These are phyloP conservation scores for Philopotamus ludificatus DNA, from an alignment of 1,140 invertebrate genomes.

Conservation along the genomic window DNA sequence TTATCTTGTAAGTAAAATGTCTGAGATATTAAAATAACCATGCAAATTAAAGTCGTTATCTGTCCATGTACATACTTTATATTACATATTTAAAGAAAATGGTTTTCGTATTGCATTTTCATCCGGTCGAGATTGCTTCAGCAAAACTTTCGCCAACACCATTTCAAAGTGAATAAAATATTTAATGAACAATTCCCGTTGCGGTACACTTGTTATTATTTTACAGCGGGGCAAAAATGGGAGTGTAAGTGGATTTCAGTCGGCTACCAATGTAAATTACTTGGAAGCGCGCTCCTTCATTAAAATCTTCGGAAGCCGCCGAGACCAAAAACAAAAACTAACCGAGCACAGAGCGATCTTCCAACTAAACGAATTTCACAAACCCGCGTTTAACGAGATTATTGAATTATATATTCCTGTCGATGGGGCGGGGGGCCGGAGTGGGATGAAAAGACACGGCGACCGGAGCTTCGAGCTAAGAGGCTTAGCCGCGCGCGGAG, in stretches of 20 bases:
- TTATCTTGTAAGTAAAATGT: too few relatives aligned
- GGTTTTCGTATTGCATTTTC: background rate
- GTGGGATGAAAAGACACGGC: too few relatives aligned
- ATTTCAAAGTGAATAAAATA: background rate
- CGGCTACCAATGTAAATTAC: too few relatives aligned
- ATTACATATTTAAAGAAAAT: too few relatives aligned
- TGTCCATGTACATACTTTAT: too few relatives aligned
- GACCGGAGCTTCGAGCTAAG: too few relatives aligned
- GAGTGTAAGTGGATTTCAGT: too few relatives aligned
- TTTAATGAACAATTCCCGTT: background rate
- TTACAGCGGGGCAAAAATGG: too few relatives aligned
- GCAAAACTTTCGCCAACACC: background rate
- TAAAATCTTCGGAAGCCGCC: background rate
- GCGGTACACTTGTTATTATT: background rate
- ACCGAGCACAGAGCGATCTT: background rate
- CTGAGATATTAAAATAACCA: too few relatives aligned
- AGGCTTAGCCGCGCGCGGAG: too few relatives aligned
- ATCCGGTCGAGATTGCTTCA: background rate
- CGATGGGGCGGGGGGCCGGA: background rate
- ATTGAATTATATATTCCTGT: slow-evolving; percentile 5
- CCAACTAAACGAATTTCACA: slow-evolving; percentile 3
- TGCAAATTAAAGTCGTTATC: too few relatives aligned
- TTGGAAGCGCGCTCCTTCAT: background rate
- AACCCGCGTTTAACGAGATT: slow-evolving; percentile 4
- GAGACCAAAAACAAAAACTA: background rate